Evolutionary conservation across 2,113 vertebrate genomes (phyloP).

Genomic region (Tenebrosternarchus preto): DNA sequence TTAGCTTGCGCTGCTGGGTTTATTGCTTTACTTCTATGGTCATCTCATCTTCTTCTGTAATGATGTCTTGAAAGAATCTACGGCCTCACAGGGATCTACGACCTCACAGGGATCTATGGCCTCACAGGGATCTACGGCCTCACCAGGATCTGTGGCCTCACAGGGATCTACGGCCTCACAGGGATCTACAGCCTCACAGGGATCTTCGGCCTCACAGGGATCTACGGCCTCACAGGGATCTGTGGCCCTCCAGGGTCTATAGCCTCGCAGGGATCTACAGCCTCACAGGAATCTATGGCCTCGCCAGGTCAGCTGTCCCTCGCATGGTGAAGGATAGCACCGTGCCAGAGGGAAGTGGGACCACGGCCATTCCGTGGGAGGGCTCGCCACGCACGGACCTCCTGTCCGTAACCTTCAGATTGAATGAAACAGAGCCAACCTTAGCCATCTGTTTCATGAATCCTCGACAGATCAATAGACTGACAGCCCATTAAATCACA

Average conservation of each 20-base stretch:
- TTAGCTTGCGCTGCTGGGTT: too few species aligned
- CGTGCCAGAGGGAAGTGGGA: not conserved
- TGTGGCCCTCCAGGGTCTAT: too few species aligned
- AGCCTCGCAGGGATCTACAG: slow-evolving; percentile 9
- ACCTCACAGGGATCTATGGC: slow-evolving; percentile 7
- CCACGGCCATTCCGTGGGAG: slow-evolving; percentile 3
- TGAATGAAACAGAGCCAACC: slow-evolving; percentile 44
- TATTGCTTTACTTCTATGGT: not conserved
- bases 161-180: slow-evolving; percentile 9
- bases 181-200: slow-evolving; percentile 6
- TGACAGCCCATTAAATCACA: slow-evolving; percentile 44
- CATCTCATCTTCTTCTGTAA: slow-evolving; percentile 4
- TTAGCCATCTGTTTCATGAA: slow-evolving; percentile 36
- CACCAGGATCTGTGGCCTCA: slow-evolving; percentile 1
- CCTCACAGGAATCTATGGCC: slow-evolving; percentile 4
- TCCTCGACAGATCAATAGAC: slow-evolving; percentile 25
- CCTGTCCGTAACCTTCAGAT: slow-evolving; percentile 42
- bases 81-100: slow-evolving; percentile 3
- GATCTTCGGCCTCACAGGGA: slow-evolving; percentile 12
- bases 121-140: slow-evolving; percentile 8
- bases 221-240: not conserved
- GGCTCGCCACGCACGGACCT: not conserved
- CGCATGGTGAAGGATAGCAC: not conserved
- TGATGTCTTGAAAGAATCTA: slow-evolving; percentile 9
- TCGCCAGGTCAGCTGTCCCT: not conserved